Conservation (phyloP, 2,888 invertebrate species). For the Itoplectis maculator region DNA sequence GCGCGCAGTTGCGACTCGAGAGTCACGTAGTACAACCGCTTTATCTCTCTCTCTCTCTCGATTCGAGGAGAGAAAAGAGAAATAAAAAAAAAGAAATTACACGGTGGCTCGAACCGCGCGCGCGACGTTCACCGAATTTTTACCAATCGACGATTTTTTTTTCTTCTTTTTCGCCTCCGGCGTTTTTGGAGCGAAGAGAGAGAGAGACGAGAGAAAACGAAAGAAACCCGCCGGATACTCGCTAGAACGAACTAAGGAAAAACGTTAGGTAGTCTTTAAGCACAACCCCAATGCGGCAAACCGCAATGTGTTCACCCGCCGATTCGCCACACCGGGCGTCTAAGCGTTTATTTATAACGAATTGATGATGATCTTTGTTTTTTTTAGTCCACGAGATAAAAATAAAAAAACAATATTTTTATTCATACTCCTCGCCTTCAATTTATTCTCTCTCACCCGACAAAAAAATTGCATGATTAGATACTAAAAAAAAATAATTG, state of each 20-base stretch:
- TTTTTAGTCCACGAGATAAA: conserved; percentile 73
- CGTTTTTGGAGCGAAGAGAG: conserved; percentile 4
- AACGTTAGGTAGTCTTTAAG: conserved; percentile 56
- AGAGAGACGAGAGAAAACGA: conserved; percentile 1
- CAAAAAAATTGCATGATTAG: background rate
- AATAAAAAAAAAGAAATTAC: background rate
- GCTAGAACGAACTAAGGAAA: conserved; percentile 58
- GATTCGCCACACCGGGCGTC: conserved; percentile 67
- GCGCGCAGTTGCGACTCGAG: conserved; percentile 34
- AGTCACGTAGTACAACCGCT: conserved; percentile 21
- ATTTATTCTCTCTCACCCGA: background rate
- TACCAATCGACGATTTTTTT: conserved; percentile 28
- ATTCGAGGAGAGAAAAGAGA: background rate
- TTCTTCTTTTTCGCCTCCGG: too few species aligned
- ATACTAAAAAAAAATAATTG: background rate
- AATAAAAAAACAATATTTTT: conserved; percentile 66
- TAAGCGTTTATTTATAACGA: conserved; percentile 75
- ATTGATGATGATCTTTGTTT: conserved; percentile 65
- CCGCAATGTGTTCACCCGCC: conserved; percentile 81
- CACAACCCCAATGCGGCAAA: conserved; percentile 62
- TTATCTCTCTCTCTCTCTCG: conserved; percentile 33
- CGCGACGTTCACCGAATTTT: conserved; percentile 1
- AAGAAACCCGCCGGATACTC: conserved; percentile 66
- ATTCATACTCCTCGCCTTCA: conserved; percentile 37
- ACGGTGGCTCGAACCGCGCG: background rate